Evolutionary conservation across 2,888 invertebrate genomes (phyloP), one percentile per base, ranked within the genome.

Genomic region (Selenia dentaria): DNA sequence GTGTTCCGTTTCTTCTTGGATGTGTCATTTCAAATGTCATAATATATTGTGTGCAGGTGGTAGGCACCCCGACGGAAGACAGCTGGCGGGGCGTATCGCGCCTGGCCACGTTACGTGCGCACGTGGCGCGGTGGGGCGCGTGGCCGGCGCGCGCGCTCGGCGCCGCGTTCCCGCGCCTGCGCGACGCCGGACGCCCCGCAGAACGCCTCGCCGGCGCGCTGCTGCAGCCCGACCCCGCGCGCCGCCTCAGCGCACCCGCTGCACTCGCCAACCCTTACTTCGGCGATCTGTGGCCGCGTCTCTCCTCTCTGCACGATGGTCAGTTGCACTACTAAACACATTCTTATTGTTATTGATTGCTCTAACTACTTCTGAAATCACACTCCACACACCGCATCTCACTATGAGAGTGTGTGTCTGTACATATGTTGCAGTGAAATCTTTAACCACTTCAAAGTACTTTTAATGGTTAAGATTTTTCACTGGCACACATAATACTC

Each of bases 61-160:
- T 99, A 63, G 99, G 99, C 59, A 98, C 98, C 28, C 99, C 99
- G 13, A 95, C 96, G 8, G 98, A 98, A 82, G 95, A 97, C 60
- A 96, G 95, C 67, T 99, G 99, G 99, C 92, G 94, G 53, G 98
- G 98, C 48, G 97, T 98, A 44, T 94, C 95, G 39, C 94, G 95
- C 62, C 92, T 97, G 70, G 96, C 97, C 8, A 96, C 97, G 54
- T 97, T 97, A 79, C 95, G 95, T 69, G 93, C 94, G 63, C 95
- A 96, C 89, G 69, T 78, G 62, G 13, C 77, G 12, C 73, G 86
- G 22, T 73, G 85, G 92, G 94, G 94, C 70, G 92, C 93, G 77
- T 94, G 95, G 84, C 93, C 94, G 62, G 91, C 94, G 65, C 94
- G 95, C 67, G 94, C 95, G 79, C 92, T 98, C 70, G 96, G 97